Evolutionary conservation across 1,140 invertebrate genomes (phyloP), one percentile per base, ranked within the genome.

Genomic region (Tetragnatha versicolor): DNA sequence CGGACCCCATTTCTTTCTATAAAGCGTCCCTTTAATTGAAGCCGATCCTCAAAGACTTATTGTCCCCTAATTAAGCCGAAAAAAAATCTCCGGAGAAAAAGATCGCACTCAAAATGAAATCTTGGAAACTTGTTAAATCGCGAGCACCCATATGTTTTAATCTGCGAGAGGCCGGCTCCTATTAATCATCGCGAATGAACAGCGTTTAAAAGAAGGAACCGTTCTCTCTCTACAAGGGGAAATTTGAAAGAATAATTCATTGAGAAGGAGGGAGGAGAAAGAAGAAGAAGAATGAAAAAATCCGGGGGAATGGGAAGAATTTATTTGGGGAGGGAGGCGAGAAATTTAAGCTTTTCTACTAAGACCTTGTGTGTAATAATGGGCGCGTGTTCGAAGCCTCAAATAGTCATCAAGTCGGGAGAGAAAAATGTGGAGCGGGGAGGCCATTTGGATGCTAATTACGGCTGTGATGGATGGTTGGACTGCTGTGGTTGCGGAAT

Each of bases 381-480:
- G 76, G 66, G 65, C 37, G 51, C 76, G 39, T 79, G 63, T 69
- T 79, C 22, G 39, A 60, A 70, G 65, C 76, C 76, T 69, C 76
- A 69, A 79, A 79, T 77, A 77, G 66, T 79, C 76, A 69, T 79
- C 76, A 69, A 47, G 65, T 61, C 58, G 42, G 42, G 55, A 61
- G 66, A 69, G 66, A 79, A 79, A 79, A 79, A 69, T 69, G 66
- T 61, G 65, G 29, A 79, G 65, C 65, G 42, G 76, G 60, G 65
- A 79, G 66, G 76, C 76, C 66, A 79, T 79, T 79, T 79, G 65
- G 65, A 79, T 79, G 76, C 76, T 79, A 79, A 79, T 79, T 79
- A 79, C 76, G 60, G 37, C 14, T 29, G 39, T 79, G 76, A 79
- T 79, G 65, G 66, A 79, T 79, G 76, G 76, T 77, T 77, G 73